Evolutionary conservation across 2,797 vertebrate genomes (phyloP).

Genomic region (Semotilus atromaculatus): DNA sequence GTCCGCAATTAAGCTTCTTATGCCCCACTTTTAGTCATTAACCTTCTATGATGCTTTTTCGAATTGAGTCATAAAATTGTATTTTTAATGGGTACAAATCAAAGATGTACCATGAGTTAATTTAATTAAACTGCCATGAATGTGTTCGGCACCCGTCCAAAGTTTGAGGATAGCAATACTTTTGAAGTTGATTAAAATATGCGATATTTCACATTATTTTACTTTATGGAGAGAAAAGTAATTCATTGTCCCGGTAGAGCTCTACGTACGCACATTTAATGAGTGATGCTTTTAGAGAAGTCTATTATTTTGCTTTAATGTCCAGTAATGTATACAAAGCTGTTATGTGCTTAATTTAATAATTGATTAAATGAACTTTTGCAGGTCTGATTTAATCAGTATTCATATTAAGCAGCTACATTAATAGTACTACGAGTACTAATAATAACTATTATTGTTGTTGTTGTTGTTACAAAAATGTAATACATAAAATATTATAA

Average conservation of each 20-base stretch:
- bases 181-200: slow-evolving; percentile 84
- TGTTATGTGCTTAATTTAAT: slow-evolving; percentile 67
- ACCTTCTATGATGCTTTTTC: slow-evolving; percentile 78
- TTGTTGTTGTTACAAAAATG: not conserved
- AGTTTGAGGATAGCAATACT: slow-evolving; percentile 76
- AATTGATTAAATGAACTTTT: slow-evolving; percentile 41
- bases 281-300: slow-evolving; percentile 78
- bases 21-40: slow-evolving; percentile 74
- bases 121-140: slow-evolving; percentile 79
- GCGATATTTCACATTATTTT: slow-evolving; percentile 84
- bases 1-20: slow-evolving; percentile 73
- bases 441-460: not conserved
- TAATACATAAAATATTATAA: not conserved
- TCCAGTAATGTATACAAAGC: slow-evolving; percentile 60
- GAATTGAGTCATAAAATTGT: slow-evolving; percentile 75
- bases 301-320: slow-evolving; percentile 75
- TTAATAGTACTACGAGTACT: slow-evolving; percentile 20
- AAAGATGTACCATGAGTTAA: slow-evolving; percentile 75
- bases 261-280: slow-evolving; percentile 74
- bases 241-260: slow-evolving; percentile 79
- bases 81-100: slow-evolving; percentile 82
- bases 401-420: slow-evolving; percentile 59
- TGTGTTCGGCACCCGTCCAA: slow-evolving; percentile 76
- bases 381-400: not conserved
- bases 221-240: slow-evolving; percentile 79